Conservation (phyloP, 2,888 invertebrate species). For the Ophonus ardosiacus region DNA sequence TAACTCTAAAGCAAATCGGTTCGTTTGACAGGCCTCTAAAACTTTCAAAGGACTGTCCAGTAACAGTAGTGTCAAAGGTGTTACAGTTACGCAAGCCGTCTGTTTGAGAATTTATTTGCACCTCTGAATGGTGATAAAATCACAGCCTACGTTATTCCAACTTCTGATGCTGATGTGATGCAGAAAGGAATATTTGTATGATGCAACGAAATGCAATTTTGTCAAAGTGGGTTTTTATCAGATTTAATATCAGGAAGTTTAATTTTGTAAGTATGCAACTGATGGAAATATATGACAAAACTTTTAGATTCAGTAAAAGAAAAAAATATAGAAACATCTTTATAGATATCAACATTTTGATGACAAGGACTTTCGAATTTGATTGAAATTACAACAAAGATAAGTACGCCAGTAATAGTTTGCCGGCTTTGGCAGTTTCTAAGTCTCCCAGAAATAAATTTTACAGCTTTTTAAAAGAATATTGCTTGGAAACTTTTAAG, state of each 20-base stretch:
- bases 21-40: not conserved
- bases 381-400: too few species aligned
- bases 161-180: not conserved
- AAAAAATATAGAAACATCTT: too few species aligned
- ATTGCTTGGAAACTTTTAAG: too few species aligned
- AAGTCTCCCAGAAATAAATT: too few species aligned
- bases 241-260: slow-evolving; percentile 8
- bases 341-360: too few species aligned
- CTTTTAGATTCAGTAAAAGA: too few species aligned
- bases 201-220: slow-evolving; percentile 29
- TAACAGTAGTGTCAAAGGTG: not conserved
- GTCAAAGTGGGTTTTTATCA: slow-evolving; percentile 16
- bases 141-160: not conserved
- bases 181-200: not conserved
- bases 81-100: not conserved
- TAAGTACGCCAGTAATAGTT: too few species aligned
- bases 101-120: not conserved
- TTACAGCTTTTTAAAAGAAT: too few species aligned
- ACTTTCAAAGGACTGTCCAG: not conserved
- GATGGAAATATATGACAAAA: slow-evolving; percentile 11
- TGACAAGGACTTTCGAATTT: too few species aligned
- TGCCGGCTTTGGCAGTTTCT: too few species aligned
- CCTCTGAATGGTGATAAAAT: not conserved
- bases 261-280: not conserved
- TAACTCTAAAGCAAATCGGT: not conserved